Evolutionary conservation across 2,888 invertebrate species (phyloP).

Genomic region (Synergus gifuensis): DNA sequence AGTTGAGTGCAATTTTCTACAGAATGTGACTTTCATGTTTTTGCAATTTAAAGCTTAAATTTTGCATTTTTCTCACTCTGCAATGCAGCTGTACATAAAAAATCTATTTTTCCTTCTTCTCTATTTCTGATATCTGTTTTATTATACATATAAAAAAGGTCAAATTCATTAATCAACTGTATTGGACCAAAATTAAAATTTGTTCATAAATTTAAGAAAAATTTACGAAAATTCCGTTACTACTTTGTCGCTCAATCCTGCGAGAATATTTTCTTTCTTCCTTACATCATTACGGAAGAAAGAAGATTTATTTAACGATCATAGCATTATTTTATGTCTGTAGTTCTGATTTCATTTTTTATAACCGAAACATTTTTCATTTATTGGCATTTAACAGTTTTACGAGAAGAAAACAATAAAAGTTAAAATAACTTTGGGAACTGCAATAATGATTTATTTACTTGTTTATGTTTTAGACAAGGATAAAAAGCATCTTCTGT

Average conservation of each 20-base stretch:
- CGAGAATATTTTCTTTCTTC: no score
- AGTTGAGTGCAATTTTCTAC: background rate
- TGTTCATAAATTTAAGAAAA: no score
- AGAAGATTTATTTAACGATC: slow-evolving; percentile 20
- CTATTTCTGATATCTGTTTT: background rate
- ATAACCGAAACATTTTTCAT: background rate
- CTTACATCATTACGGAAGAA: background rate
- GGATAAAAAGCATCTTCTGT: no score
- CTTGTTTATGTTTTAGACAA: no score
- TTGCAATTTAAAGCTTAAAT: background rate
- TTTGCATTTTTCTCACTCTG: background rate
- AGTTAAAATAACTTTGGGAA: background rate
- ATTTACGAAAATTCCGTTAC: background rate
- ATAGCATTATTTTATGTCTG: background rate
- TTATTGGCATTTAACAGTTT: background rate
- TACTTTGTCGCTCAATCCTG: no score
- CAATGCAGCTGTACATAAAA: background rate
- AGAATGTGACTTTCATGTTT: background rate
- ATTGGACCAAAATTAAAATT: no score
- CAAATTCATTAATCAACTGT: no score
- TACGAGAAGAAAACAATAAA: background rate
- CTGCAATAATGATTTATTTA: background rate
- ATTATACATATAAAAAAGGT: background rate
- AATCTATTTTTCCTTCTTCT: background rate
- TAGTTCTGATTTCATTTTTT: background rate